Evolutionary conservation across 1,140 invertebrate genomes (phyloP), one percentile per base, ranked within the genome.

Genomic region (Drosophila auraria): DNA sequence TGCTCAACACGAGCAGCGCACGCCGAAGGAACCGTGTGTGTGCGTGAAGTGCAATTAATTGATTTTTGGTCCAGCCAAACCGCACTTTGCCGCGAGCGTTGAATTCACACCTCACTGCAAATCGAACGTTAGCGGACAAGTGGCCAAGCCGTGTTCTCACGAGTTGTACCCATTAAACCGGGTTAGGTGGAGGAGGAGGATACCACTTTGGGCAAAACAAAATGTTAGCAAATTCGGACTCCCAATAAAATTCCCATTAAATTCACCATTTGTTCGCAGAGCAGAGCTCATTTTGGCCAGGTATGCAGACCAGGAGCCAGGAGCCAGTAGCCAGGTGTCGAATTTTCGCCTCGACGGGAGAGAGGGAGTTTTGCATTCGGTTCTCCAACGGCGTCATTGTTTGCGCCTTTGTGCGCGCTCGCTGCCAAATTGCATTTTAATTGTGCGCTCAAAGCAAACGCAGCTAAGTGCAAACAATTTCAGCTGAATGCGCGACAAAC

Each of bases 371-470:
- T 64, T 72, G 17, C 56, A 63, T 71, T 78, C 44, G 49, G 36
- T 36, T 57, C 36, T 61, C 27, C 50, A 17, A 42, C n/a, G 50
- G 51, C 54, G 71, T 73, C 38, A 58, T 80, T 83, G 78, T 65
- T 64, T 53, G 44, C 44, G 42, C 60, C 44, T 65, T 69, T 79
- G 68, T 83, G 62, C 33, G 25, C 51, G 14, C 54, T 57, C 68
- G 54, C 54, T 60, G 49, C 54, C 70, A 89, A 84, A 87, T 87
- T 83, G 78, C 78, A 89, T 89, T 87, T 89, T 87, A 87, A 87
- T 89, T 89, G 84, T 66, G 81, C 81, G 64, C 78, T 81, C 66
- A 75, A 84, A 89, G 69, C 47, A 51, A 78, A 78, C 63, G 69
- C 84, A 89, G 53, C 81, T 81, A 75, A 78, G 80, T 83, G 83